Base-by-base conservation (phyloP, 53 echinoderm and acorn worm genomes). In the Apostichopus leukothele region DNA sequence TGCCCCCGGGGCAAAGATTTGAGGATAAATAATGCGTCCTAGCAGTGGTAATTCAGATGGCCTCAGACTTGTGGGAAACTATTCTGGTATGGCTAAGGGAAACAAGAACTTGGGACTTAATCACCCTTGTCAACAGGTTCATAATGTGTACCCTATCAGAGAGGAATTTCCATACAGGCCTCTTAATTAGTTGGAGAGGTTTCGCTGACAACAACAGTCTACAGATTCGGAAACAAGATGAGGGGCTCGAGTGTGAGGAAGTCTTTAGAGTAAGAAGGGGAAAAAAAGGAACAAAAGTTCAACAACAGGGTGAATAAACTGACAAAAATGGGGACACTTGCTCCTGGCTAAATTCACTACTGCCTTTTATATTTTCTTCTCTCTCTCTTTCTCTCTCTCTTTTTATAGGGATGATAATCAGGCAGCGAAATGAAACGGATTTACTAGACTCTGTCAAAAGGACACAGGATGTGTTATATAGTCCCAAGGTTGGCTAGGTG, bases 51-150 rank as follows among this genome's bases (percentile, higher is more conserved):
- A 86, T 86, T 86, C 71, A 68, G 86, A 22, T 20, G 86, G 86
- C 86, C 86, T 86, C 86, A 20, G 86, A 86, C 60, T 86, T 86
- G 86, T 86, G 86, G 86, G 86, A 86, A 86, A 86, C 86, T 86
- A 86, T 86, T 86, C 67, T 26, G 86, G 27, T 86, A 60, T 50
- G 67, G 86, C 61, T 86, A 68, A 51, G 86, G 67, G 86, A 67
- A 86, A 86, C 50, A 86, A 67, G 86, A 86, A 66, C 86, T 39
- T 86, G 21, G 50, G 23, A 86, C 67, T 86, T 86, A 86, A 86
- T 86, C 86, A 26, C 67, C 59, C 86, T 86, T 86, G 86, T 86
- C 86, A 86, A 86, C 86, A 86, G 71, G 86, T 86, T 86, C 86
- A 86, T 86, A 86, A 86, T 86, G 86, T 86, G 67, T 39, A 39